Percentiles rank a stretch among this genome's conserved stretches.
Conservation (phyloP, 2,888 invertebrate genomes). For the Drosophila borborema region DNA sequence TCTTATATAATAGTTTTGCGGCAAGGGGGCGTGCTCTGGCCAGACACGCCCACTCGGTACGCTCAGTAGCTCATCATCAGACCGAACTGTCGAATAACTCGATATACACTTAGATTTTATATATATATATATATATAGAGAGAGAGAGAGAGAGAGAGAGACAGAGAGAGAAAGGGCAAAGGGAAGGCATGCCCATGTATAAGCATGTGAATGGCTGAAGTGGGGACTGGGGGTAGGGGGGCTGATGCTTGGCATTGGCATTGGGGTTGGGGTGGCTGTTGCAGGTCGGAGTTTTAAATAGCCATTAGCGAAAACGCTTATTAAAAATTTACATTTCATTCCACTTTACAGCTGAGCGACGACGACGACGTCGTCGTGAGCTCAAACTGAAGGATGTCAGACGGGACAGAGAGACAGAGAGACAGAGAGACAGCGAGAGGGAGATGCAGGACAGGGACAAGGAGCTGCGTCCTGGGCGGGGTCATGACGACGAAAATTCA, state of each 20-base stretch:
- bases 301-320: slow-evolving; percentile 85
- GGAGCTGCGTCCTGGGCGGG: slow-evolving; percentile 1
- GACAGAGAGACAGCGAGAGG: neutral
- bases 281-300: slow-evolving; percentile 81
- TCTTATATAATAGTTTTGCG: slow-evolving; percentile 59
- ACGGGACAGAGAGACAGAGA: neutral
- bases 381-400: slow-evolving; percentile 41
- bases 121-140: slow-evolving; percentile 22
- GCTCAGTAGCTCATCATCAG: slow-evolving; percentile 49
- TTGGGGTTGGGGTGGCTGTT: slow-evolving; percentile 13
- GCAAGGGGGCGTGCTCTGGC: neutral
- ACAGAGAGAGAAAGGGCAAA: neutral
- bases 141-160: neutral
- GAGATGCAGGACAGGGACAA: neutral
- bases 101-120: slow-evolving; percentile 52
- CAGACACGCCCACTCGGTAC: slow-evolving; percentile 16
- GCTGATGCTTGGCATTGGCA: neutral
- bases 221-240: neutral
- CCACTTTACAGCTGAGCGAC: slow-evolving; percentile 78
- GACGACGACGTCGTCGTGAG: slow-evolving; percentile 25
- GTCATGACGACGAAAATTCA: slow-evolving; percentile 53
- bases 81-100: slow-evolving; percentile 63
- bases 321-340: slow-evolving; percentile 85
- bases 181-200: neutral
- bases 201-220: slow-evolving; percentile 38